Evolutionary conservation across 23 tunicate species (phyloP).

Genomic region (Styela clava): DNA sequence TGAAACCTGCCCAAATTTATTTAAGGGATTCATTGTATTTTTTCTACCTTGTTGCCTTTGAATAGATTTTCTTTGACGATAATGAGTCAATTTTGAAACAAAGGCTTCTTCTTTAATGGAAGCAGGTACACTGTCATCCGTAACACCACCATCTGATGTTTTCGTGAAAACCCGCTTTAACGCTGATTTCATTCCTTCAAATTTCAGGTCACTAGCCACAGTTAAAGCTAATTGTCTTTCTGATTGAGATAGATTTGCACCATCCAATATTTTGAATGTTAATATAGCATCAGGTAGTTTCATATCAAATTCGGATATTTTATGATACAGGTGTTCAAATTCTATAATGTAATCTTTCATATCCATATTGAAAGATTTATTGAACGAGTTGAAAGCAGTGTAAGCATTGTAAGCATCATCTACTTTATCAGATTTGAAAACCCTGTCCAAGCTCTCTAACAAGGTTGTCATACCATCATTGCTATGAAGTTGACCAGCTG

Average conservation of each 20-base stretch:
- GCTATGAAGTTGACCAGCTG: conserved; percentile 14
- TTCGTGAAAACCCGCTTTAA: not conserved
- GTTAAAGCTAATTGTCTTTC: not conserved
- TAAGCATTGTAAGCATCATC: conserved; percentile 40
- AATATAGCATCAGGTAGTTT: conserved; percentile 32
- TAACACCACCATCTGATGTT: not conserved
- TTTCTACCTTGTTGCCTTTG: not conserved
- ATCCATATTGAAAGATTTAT: not conserved
- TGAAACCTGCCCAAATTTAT: not conserved
- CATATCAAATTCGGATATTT: conserved; percentile 1
- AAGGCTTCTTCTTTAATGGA: not conserved
- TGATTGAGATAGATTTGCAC: not conserved
- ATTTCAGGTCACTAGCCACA: too few species aligned
- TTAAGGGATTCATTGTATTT: not conserved
- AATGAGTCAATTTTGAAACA: not conserved
- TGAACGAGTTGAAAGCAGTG: conserved; percentile 13
- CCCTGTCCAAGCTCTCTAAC: conserved; percentile 9
- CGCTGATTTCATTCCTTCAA: too few species aligned
- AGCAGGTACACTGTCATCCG: not conserved
- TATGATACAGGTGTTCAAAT: conserved; percentile 23
- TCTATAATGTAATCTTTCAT: conserved; percentile 32
- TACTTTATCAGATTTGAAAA: conserved; percentile 23
- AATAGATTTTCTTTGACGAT: not conserved
- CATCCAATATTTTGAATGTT: conserved; percentile 14
- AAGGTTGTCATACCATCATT: conserved; percentile 25